These are phyloP conservation scores for Choristoneura fumiferana DNA, from an alignment of 1,140 invertebrate species.

Conservation along the genomic window DNA sequence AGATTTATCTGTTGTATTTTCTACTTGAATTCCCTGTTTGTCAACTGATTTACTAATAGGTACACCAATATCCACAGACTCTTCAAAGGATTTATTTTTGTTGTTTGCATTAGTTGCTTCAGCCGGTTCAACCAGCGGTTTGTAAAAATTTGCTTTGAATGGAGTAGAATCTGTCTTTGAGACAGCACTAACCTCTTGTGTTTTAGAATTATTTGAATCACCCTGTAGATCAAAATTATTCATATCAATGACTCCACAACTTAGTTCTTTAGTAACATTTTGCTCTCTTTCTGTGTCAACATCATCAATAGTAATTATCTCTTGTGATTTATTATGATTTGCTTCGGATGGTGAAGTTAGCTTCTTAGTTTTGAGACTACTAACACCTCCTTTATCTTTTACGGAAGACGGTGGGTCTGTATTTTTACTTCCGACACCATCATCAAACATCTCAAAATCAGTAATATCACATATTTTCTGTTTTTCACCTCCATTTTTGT, in stretches of 20 bases:
- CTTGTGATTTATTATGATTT: background rate
- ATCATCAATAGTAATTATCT: background rate
- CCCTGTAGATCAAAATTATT: conserved; percentile 11
- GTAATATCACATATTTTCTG: conserved; percentile 33
- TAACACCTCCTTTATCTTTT: background rate
- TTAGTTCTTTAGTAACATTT: background rate
- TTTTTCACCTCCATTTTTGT: conserved; percentile 23
- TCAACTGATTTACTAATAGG: too few species aligned
- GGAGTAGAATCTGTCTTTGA: background rate
- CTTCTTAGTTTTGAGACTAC: background rate
- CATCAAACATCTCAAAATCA: conserved; percentile 51
- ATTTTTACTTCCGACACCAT: conserved; percentile 22
- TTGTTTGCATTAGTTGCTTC: conserved; percentile 24
- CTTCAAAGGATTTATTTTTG: background rate
- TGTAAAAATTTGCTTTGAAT: conserved; percentile 46
- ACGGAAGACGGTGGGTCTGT: background rate
- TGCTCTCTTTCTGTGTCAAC: background rate
- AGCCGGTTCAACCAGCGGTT: conserved; percentile 24
- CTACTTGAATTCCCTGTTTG: too few species aligned
- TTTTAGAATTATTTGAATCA: conserved; percentile 7
- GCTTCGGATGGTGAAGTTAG: background rate
- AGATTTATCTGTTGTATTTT: background rate
- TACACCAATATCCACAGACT: background rate
- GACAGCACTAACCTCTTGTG: conserved; percentile 2
- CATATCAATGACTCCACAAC: background rate